phyloP scores from a whole-genome alignment of 1,140 invertebrate species.

The Lordiphosa stackelbergi region DNA sequence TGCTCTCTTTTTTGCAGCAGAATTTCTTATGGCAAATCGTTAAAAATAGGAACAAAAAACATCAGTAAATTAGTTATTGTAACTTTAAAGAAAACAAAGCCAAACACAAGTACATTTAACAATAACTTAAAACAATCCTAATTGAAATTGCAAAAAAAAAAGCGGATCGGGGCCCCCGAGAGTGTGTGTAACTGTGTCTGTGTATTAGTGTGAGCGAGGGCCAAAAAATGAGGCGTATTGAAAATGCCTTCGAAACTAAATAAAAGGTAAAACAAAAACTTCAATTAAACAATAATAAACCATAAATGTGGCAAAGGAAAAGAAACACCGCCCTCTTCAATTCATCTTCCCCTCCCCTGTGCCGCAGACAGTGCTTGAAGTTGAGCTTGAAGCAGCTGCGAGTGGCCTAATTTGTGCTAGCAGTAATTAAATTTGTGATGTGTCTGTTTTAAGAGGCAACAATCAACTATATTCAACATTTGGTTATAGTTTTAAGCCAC shows the following conservation, averaged over 20 bases:
- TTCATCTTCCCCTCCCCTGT: slow-evolving; percentile 15
- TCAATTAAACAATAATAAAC: slow-evolving; percentile 2
- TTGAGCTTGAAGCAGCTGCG: slow-evolving; percentile 20
- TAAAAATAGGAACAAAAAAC: slow-evolving; percentile 12
- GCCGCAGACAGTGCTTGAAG: slow-evolving; percentile 1
- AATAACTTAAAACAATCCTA: neutral
- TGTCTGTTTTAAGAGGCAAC: no score
- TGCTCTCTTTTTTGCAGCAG: slow-evolving; percentile 54
- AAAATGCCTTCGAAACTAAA: slow-evolving; percentile 61
- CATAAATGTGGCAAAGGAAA: neutral
- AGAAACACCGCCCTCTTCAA: slow-evolving; percentile 36
- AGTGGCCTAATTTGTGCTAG: slow-evolving; percentile 44
- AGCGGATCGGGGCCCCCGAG: slow-evolving; percentile 37
- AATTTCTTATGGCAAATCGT: slow-evolving; percentile 3
- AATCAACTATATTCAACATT: no score
- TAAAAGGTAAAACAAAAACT: slow-evolving; percentile 46
- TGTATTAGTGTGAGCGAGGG: slow-evolving; percentile 21
- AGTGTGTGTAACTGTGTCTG: slow-evolving; percentile 49
- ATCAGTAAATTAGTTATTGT: slow-evolving; percentile 6
- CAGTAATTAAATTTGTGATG: no score
- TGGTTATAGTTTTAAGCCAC: neutral
- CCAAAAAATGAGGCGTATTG: slow-evolving; percentile 69
- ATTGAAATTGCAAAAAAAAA: slow-evolving; percentile 37
- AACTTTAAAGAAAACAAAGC: neutral
- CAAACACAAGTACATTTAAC: neutral